Evolutionary conservation across 2,888 invertebrate genomes (phyloP), one percentile per base, ranked within the genome.

Genomic region (Mantis religiosa): DNA sequence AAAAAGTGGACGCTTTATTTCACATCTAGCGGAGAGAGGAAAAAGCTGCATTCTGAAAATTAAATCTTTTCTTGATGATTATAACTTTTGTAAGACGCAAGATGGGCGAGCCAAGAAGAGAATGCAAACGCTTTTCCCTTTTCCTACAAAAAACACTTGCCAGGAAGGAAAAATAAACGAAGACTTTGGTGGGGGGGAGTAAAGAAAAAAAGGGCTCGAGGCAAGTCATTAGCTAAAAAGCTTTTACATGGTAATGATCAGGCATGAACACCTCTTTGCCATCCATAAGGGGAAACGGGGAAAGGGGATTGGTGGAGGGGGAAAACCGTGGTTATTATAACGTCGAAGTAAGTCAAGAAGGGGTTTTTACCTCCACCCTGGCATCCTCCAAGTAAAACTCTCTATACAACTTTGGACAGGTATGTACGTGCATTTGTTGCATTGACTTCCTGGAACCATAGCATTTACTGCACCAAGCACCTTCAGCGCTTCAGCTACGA

Each of bases 141-240:
- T 71, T 71, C 41, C 54, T 71, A 71, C 54, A 71, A 71, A 71
- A 71, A 71, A 71, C 54, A 71, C 54, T 71, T 71, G 54, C 54
- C 15, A 71, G 54, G 54, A 71, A 71, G 25, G 20, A 71, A 71
- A 71, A 71, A 71, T 71, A 71, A 71, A 71, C 54, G 20, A 71
- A 71, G 54, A 41, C 41, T 41, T 41, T 41, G 41, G 41, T 41
- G 41, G 4, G 54, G 54, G 54, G 54, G 47, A 12, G 47, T 4
- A 27, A 85, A 12, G 15, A 30, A 47, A 47, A 85, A 84, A 84
- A 30, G n/a, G 85, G 47, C 85, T 85, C 20, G 34, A 25, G 20
- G 84, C 84, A 84, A 84, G 85, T 85, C 85, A 85, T 85, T 85
- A 85, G 85, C 85, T 85, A 85, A 85, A 84, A 85, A 85, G 85